These are phyloP conservation scores for honey bee (Apis mellifera) DNA, from an alignment of 1,140 invertebrate species.

Conservation along the genomic window Amel_HAv3.1 CM009942.2:10200501-10201000, in stretches of 20 bases:
- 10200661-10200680: neutral
- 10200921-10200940: neutral
- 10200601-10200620: neutral
- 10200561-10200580: neutral
- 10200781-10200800: no score
- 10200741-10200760: slow-evolving; percentile 11
- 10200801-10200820: no score
- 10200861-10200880: neutral
- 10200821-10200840: no score
- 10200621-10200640: neutral
- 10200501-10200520: no score
- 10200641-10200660: slow-evolving; percentile 7
- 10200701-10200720: neutral
- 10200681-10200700: neutral
- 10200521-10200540: neutral
- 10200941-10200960: slow-evolving; percentile 32
- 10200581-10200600: no score
- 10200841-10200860: no score
- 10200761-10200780: neutral
- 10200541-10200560: neutral
- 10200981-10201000: slow-evolving; percentile 16
- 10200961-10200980: slow-evolving; percentile 30
- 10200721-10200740: neutral
- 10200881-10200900: slow-evolving; percentile 40
- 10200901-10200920: neutral